phyloP scores from a whole-genome alignment of 2,113 vertebrate species.

The Microcebus murinus region DNA sequence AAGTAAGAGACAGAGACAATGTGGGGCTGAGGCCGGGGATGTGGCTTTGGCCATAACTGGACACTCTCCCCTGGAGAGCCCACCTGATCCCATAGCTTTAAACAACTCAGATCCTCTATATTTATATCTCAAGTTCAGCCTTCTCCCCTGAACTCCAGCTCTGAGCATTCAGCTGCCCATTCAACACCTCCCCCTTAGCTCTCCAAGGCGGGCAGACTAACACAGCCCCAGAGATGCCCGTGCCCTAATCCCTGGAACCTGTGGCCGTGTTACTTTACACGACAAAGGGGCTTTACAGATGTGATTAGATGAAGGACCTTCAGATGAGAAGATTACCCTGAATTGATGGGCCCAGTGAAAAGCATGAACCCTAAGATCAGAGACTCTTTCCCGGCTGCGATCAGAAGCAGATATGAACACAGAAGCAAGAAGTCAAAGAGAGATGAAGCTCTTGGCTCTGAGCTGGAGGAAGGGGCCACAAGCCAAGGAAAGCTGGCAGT shows the following conservation, averaged over 20 bases:
- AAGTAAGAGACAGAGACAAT: background rate
- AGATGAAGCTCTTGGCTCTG: fast-evolving
- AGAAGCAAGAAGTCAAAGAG: background rate
- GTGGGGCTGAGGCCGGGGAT: background rate
- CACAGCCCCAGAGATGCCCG: background rate
- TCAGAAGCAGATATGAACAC: background rate
- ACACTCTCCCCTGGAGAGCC: background rate
- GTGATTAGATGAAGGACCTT: background rate
- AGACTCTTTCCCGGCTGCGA: background rate
- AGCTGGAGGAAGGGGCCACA: background rate
- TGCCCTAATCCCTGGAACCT: background rate
- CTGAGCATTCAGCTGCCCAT: fast-evolving
- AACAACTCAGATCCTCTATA: background rate
- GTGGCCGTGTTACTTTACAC: background rate
- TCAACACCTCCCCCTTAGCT: background rate
- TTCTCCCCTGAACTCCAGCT: background rate
- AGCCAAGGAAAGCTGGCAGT: background rate
- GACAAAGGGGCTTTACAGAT: background rate
- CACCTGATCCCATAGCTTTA: background rate
- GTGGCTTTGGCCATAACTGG: background rate
- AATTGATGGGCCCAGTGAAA: background rate
- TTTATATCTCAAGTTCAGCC: background rate
- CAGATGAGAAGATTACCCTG: background rate
- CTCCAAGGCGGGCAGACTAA: background rate
- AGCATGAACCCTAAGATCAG: background rate